Conservation (phyloP, 2,888 invertebrate species). For the Folsomia candida region DNA sequence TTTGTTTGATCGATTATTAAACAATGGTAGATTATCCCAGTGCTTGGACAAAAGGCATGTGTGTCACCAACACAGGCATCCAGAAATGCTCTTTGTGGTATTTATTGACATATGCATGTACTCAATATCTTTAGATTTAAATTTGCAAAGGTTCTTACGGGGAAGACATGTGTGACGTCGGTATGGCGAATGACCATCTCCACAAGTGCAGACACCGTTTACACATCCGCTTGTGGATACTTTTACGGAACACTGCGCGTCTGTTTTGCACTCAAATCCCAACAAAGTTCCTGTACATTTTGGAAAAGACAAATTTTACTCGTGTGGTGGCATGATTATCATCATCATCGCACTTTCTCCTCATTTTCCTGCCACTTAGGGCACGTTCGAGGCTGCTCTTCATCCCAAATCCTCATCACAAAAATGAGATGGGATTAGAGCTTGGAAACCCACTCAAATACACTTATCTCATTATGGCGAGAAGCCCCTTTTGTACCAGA, state of each 20-base stretch:
- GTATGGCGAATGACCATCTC: conserved; percentile 66
- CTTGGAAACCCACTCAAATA: too few species aligned
- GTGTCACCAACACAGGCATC: too few species aligned
- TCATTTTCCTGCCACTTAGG: neutral
- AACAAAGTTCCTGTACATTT: conserved; percentile 77
- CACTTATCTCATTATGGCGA: too few species aligned
- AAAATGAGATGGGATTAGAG: too few species aligned
- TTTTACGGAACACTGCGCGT: conserved; percentile 82
- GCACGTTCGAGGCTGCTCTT: neutral
- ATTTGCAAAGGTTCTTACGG: conserved; percentile 75
- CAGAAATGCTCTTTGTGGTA: too few species aligned
- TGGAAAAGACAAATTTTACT: too few species aligned
- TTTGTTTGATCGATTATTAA: too few species aligned
- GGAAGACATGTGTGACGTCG: conserved; percentile 84
- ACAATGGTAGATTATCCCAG: too few species aligned
- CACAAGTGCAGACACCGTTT: conserved; percentile 79
- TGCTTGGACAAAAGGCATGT: too few species aligned
- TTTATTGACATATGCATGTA: neutral
- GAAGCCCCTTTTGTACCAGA: too few species aligned
- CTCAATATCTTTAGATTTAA: too few species aligned
- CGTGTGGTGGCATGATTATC: neutral
- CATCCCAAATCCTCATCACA: neutral
- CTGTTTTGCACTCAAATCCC: conserved; percentile 77
- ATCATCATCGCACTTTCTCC: neutral
- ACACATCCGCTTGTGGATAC: conserved; percentile 83